Evolutionary conservation across 2,113 vertebrate genomes (phyloP), one percentile per base, ranked within the genome.

Genomic region (Herpailurus yagouaroundi): DNA sequence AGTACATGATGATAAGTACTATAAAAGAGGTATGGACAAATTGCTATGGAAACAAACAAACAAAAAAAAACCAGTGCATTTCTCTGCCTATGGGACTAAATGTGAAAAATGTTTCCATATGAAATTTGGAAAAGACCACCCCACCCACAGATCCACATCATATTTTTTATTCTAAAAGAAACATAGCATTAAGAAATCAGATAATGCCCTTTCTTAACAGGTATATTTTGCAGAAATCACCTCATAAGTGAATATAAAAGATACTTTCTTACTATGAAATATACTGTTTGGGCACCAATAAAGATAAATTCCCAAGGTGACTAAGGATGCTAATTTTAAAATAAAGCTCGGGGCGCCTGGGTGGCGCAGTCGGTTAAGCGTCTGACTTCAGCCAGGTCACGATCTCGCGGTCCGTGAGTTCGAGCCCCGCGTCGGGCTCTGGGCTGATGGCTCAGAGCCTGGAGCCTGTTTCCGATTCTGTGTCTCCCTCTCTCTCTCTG

Each of bases 161-260:
- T 15, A 71, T 27, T 86, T 95, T 92, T 80, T 52, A 52, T 73
- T 92, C n/a, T 87, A 71, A 92, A 77, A 77, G 45, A 84, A 79
- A 86, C 86, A 48, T 31, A 69, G 36, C 23, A 87, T 80, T 71
- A 27, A 81, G 41, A 86, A 95, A 38, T 80, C 63, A 92, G 38
- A 63, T 52, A 64, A 52, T n/a, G 10, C 80, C 33, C 18, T 71
- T 69, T 80, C 16, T 80, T 27, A 77, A 76, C 16, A 50, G 50
- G 18, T n/a, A 4, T n/a, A 57, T 81, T 88, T 94, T 71, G 45
- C 9, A 94, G 11, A 36, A 60, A 88, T 27, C 48, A 81, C 31
- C 15, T 94, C 31, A n/a, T 60, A 60, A 81, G 6, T 74, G 11
- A 90, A 89, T 45, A 76, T 68, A 76, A 85, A 85, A 68, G 38